Evolutionary conservation across 2,888 invertebrate genomes (phyloP), one percentile per base, ranked within the genome.

Genomic region (Nowickia ferox): DNA sequence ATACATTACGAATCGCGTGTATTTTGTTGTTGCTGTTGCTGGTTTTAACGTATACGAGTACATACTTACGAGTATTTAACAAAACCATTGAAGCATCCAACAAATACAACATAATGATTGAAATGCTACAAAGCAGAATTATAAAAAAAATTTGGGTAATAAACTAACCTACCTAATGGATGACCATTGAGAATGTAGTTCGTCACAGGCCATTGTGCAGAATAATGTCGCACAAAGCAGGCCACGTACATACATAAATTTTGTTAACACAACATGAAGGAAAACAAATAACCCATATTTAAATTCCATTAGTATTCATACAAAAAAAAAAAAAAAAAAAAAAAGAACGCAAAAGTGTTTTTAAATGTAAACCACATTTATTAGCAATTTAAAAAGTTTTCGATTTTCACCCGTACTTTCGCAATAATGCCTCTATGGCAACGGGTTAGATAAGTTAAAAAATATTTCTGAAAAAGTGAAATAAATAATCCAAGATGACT

Each of bases 181-280:
- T 83, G 86, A 83, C 83, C 86, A 86, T 86, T 86, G 76, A 72
- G 55, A 88, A 88, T 88, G 83, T 87, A 88, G 88, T 85, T 79
- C 88, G 88, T 88, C 88, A 88, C 87, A 88, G 87, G 87, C 88
- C 86, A 88, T 88, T 88, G 88, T 88, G 88, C 88, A 88, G 88
- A 88, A 88, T 88, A 88, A 88, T 88, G 85, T 86, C 86, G 79
- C 77, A 80, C 13, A 48, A 38, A 55, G n/a, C 46, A 63, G 55
- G 57, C 51, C 51, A 13, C 22, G 30, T 69, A n/a, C 0, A 30
- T 69, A n/a, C 0, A 30, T 30, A 30, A 66, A 46, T 9, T 44
- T 19, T 48, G 9, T 59, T 22, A 22, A 22, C n/a, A 51, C 38
- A 68, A 57, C 11, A 59, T 59, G 22, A 3, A 15, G 15, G 40